Conservation (phyloP, 2,113 vertebrate species). For the Oreocharis arfaki region DNA sequence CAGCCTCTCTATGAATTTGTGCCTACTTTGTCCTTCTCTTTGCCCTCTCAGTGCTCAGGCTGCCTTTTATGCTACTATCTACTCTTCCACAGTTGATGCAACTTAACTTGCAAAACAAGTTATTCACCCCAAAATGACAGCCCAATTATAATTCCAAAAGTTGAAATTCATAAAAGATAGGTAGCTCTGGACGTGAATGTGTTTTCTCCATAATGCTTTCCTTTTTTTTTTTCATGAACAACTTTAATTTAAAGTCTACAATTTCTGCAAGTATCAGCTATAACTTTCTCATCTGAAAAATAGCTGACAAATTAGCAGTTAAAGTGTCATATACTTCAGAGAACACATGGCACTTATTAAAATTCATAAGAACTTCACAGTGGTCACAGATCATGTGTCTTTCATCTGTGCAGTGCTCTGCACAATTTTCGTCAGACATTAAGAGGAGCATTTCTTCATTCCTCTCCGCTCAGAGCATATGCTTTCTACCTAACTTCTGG, state of each 20-base stretch:
- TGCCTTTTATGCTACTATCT: background rate
- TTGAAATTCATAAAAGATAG: background rate
- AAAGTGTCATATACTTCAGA: conserved; percentile 33
- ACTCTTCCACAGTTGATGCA: background rate
- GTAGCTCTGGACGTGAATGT: background rate
- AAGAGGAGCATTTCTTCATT: background rate
- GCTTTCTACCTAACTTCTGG: background rate
- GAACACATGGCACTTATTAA: conserved; percentile 6
- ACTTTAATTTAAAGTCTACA: background rate
- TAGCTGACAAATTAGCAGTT: conserved; percentile 17
- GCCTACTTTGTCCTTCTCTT: background rate
- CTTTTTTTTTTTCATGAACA: background rate
- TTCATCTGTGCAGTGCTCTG: background rate
- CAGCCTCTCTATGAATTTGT: background rate
- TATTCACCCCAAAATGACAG: background rate
- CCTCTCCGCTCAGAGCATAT: background rate
- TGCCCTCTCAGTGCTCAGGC: background rate
- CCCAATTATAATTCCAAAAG: background rate
- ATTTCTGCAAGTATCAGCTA: background rate
- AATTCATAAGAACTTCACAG: conserved; percentile 42
- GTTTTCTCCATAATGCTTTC: background rate
- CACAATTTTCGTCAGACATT: conserved; percentile 1
- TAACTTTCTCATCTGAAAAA: conserved; percentile 20
- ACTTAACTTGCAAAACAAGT: background rate
- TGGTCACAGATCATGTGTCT: background rate